Evolutionary conservation across 2,113 vertebrate genomes (phyloP).

Genomic region (Pangasianodon gigas): DNA sequence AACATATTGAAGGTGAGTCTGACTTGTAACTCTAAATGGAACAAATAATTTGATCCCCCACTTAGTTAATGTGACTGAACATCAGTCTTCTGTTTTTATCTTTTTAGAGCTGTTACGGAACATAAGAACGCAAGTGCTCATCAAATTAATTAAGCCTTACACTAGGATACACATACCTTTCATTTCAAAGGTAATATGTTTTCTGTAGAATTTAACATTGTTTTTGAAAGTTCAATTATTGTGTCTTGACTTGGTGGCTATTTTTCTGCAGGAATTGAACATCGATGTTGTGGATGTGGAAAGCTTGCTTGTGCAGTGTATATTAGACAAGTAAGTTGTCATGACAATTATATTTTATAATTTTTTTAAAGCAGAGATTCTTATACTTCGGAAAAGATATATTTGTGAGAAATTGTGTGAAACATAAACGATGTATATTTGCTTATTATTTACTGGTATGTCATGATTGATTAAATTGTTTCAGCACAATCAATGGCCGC

Average conservation of each 20-base stretch:
- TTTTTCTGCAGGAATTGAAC: conserved; percentile 88
- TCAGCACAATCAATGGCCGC: conserved; percentile 94
- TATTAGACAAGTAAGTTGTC: conserved; percentile 95
- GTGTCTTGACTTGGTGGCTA: not conserved
- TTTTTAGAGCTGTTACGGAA: conserved; percentile 92
- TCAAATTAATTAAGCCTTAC: conserved; percentile 99
- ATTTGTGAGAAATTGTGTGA: not conserved
- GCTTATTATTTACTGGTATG: conserved; percentile 18
- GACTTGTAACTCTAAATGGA: not conserved
- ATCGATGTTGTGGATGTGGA: conserved; percentile 99
- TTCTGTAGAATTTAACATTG: not conserved
- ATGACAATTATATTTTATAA: not conserved
- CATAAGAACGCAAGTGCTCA: conserved; percentile 99
- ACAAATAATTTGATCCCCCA: not conserved
- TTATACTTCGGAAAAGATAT: no score
- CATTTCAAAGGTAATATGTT: conserved; percentile 92
- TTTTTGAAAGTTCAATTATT: not conserved
- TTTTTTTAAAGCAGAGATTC: not conserved
- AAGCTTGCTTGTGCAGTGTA: conserved; percentile 99
- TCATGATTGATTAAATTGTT: conserved; percentile 52
- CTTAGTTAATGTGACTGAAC: not conserved
- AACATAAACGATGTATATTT: not conserved
- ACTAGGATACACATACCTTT: conserved; percentile 99
- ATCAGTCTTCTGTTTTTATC: not conserved
- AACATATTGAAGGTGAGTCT: conserved; percentile 95